Percentiles rank a stretch among this genome's conserved stretches.
Evolutionary conservation across 1,140 invertebrate species (phyloP).

Genomic region (Melipona quadrifasciata): DNA sequence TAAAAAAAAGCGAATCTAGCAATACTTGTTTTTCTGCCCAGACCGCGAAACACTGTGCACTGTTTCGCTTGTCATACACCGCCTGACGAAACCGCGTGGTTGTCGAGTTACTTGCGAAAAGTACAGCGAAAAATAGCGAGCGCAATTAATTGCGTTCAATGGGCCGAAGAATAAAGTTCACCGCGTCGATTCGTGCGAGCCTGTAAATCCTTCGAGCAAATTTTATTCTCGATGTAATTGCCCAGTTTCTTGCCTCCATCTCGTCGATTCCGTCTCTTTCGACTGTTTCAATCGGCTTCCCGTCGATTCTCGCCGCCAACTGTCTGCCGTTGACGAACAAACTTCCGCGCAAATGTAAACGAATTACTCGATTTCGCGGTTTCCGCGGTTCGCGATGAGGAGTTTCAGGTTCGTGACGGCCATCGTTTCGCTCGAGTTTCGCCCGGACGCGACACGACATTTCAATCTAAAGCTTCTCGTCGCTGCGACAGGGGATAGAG

Average conservation of each 20-base stretch:
- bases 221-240: conserved; percentile 45
- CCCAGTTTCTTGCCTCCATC: not conserved
- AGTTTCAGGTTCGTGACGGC: conserved; percentile 7
- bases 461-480: not conserved
- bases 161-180: conserved; percentile 43
- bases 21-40: conserved; percentile 49
- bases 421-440: not conserved
- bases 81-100: conserved; percentile 46
- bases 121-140: conserved; percentile 11
- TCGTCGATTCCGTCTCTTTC: conserved; percentile 15
- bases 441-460: not conserved
- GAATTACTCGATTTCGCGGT: not conserved
- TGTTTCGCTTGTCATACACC: conserved; percentile 41
- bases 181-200: conserved; percentile 28
- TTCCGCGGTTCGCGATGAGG: not conserved
- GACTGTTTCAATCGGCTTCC: not conserved
- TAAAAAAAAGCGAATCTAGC: conserved; percentile 45
- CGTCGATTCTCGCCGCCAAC: not conserved
- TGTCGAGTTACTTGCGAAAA: not conserved
- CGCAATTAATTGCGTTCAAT: conserved; percentile 61
- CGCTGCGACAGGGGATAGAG: not conserved
- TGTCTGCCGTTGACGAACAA: not conserved
- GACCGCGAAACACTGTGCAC: conserved; percentile 39
- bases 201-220: not conserved
- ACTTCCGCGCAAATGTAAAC: not conserved